These are phyloP conservation scores for Ips typographus DNA, from an alignment of 1,140 invertebrate genomes.

Conservation along the genomic window DNA sequence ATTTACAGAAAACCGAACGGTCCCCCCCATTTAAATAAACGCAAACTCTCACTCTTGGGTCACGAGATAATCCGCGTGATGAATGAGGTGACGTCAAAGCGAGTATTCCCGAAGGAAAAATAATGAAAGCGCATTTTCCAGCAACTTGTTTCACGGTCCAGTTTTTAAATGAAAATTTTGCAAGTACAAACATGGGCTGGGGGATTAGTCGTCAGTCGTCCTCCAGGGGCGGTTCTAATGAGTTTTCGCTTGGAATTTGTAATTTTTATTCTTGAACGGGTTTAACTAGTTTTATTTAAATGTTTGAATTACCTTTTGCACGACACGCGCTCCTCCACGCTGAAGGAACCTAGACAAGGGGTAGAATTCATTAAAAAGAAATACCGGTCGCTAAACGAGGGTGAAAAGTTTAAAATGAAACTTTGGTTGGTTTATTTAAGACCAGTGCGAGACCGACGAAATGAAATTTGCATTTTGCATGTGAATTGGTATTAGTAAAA, in stretches of 20 bases:
- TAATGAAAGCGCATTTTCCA: background rate
- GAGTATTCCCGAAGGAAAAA: background rate
- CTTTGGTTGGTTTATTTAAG: constrained; percentile 10
- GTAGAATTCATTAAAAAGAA: background rate
- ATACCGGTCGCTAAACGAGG: background rate
- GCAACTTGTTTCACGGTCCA: background rate
- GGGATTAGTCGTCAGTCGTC: too few species aligned
- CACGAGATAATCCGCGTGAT: background rate
- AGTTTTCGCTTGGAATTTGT: too few species aligned
- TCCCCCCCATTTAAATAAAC: background rate
- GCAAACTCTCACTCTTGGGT: background rate
- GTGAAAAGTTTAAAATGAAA: background rate
- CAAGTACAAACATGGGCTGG: background rate
- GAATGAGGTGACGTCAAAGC: background rate
- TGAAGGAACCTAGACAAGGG: too few species aligned
- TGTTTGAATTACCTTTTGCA: too few species aligned
- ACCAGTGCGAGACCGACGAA: constrained; percentile 2
- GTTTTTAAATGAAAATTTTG: background rate
- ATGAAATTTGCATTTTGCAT: constrained; percentile 24
- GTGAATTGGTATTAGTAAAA: constrained; percentile 32
- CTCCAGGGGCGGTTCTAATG: too few species aligned
- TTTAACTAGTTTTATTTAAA: too few species aligned
- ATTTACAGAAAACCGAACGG: too few species aligned
- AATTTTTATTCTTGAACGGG: too few species aligned
- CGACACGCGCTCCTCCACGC: too few species aligned